phyloP scores from a whole-genome alignment of 2,113 vertebrate genomes.

The Propithecus coquereli region DNA sequence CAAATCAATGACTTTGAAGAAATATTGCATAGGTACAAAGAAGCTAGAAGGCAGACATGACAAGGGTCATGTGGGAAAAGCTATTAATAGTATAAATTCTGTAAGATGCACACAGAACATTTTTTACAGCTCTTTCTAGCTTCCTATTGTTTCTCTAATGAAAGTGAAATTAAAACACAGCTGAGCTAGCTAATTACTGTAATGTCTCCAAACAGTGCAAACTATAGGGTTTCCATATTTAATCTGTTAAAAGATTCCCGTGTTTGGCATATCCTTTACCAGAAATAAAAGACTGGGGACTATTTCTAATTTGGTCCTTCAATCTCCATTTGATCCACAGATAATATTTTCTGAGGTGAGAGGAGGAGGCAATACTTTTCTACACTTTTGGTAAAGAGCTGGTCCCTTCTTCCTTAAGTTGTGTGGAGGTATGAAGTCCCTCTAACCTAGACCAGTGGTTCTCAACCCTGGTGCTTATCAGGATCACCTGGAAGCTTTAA shows the following conservation, averaged over 20 bases:
- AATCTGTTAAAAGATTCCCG: neutral
- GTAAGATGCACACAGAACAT: neutral
- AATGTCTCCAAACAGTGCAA: neutral
- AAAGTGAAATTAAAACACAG: neutral
- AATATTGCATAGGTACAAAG: neutral
- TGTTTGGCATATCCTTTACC: neutral
- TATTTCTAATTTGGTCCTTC: neutral
- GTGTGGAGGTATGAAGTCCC: neutral
- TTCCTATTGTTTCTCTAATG: neutral
- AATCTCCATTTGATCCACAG: neutral
- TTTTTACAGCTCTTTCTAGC: neutral
- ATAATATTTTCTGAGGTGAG: neutral
- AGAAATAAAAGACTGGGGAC: neutral
- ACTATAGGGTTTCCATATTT: neutral
- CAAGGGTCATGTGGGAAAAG: neutral
- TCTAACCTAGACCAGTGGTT: neutral
- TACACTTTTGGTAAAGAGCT: neutral
- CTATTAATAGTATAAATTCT: neutral
- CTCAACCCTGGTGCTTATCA: neutral
- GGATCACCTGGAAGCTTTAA: neutral
- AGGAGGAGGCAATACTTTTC: neutral
- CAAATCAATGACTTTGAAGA: neutral
- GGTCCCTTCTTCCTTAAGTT: neutral
- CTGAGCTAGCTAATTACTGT: neutral
- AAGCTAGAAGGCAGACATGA: neutral